A percentile compares a stretch with the other conserved stretches of the same genome.
phyloP scores from a whole-genome alignment of 2,888 invertebrate species.

The Acronicta leporina region DNA sequence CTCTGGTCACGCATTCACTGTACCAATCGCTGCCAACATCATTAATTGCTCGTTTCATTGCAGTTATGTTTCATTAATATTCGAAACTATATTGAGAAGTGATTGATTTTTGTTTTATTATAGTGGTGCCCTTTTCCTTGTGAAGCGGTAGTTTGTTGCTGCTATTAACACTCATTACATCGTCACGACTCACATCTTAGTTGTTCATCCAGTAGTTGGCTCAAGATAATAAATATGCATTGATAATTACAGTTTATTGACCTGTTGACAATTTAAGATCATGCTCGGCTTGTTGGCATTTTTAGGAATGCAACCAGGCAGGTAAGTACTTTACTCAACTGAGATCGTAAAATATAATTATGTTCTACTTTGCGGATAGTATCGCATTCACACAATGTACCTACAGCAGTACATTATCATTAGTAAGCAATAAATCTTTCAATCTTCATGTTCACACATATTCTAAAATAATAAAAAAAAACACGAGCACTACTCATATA shows the following conservation, averaged over 20 bases:
- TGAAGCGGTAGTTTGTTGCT: constrained; percentile 14
- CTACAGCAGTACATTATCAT: too few species aligned
- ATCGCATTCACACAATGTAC: too few species aligned
- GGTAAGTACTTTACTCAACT: too few species aligned
- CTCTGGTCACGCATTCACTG: constrained; percentile 62
- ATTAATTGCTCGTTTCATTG: constrained; percentile 85
- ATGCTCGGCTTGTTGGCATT: too few species aligned
- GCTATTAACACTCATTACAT: constrained; percentile 35
- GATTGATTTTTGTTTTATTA: constrained; percentile 59
- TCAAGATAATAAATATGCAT: constrained; percentile 36
- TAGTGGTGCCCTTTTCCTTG: constrained; percentile 45
- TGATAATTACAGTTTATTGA: constrained; percentile 21
- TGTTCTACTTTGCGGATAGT: too few species aligned
- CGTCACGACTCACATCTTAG: constrained; percentile 30
- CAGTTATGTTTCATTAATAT: constrained; percentile 82
- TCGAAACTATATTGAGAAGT: constrained; percentile 70
- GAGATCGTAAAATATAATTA: too few species aligned
- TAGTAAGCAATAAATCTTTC: too few species aligned
- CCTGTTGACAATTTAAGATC: not conserved
- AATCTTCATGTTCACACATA: too few species aligned
- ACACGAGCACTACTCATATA: too few species aligned
- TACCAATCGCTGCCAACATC: constrained; percentile 73
- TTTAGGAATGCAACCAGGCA: too few species aligned
- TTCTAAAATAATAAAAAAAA: too few species aligned
- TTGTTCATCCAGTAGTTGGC: constrained; percentile 19